Conservation (phyloP, 2,888 invertebrate species). For the Diogma glabrata region DNA sequence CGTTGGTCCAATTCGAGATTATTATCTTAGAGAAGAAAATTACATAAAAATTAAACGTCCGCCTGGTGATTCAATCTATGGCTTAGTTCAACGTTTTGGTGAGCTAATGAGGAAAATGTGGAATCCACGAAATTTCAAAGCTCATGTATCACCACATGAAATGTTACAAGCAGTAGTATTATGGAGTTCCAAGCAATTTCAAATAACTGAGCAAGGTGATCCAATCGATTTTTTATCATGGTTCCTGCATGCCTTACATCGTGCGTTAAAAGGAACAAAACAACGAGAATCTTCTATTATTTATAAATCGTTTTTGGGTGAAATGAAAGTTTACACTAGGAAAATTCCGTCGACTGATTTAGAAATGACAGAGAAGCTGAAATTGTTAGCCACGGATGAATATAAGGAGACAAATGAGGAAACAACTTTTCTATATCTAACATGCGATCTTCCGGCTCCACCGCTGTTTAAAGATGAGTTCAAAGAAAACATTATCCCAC, state of each 20-base stretch:
- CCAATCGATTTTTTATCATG: slow-evolving; percentile 96
- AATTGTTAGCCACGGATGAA: slow-evolving; percentile 67
- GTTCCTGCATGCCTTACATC: slow-evolving; percentile 93
- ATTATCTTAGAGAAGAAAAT: slow-evolving; percentile 88
- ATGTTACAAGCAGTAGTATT: slow-evolving; percentile 98
- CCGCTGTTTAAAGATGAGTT: slow-evolving; percentile 96
- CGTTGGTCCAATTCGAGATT: slow-evolving; percentile 87
- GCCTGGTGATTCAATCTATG: slow-evolving; percentile 87
- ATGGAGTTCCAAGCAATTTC: slow-evolving; percentile 93
- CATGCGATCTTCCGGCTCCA: slow-evolving; percentile 94
- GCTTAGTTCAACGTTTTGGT: slow-evolving; percentile 83
- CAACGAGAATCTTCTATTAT: slow-evolving; percentile 82
- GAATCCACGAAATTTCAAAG: slow-evolving; percentile 98
- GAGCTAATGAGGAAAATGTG: slow-evolving; percentile 94
- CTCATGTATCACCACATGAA: slow-evolving; percentile 99
- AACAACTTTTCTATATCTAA: slow-evolving; percentile 90
- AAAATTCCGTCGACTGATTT: slow-evolving; percentile 89
- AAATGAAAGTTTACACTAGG: slow-evolving; percentile 79
- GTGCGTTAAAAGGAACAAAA: slow-evolving; percentile 87
- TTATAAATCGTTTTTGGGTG: slow-evolving; percentile 79
- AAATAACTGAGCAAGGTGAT: slow-evolving; percentile 98
- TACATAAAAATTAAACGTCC: slow-evolving; percentile 81
- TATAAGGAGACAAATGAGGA: slow-evolving; percentile 80
- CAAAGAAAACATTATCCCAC: slow-evolving; percentile 97
- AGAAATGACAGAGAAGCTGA: slow-evolving; percentile 76